Percentiles rank a stretch among this genome's conserved stretches.
These are phyloP conservation scores for Chymomyza costata DNA, from an alignment of 1,140 invertebrate genomes.

Conservation along the genomic window DNA sequence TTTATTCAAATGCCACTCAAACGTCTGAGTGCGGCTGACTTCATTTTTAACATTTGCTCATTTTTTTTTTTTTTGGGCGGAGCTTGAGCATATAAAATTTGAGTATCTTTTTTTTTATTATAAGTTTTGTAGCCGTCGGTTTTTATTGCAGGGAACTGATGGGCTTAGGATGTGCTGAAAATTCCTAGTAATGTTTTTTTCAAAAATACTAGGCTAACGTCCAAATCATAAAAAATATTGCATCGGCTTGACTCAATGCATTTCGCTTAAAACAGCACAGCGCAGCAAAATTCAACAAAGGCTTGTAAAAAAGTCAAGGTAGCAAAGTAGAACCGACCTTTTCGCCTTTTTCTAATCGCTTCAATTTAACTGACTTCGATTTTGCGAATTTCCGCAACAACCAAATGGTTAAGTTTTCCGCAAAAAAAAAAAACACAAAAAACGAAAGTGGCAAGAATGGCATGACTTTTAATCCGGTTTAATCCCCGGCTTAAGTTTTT, in stretches of 20 bases:
- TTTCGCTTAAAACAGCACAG: constrained; percentile 25
- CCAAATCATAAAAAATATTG: constrained; percentile 1
- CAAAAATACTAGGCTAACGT: no score
- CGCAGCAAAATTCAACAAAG: constrained; percentile 39
- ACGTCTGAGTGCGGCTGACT: constrained; percentile 41
- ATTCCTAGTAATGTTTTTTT: background rate
- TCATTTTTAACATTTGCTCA: constrained; percentile 64
- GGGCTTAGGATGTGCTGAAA: no score
- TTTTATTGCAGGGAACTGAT: no score
- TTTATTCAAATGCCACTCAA: no score
- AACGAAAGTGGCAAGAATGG: constrained; percentile 52
- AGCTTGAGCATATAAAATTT: no score
- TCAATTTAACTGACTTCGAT: constrained; percentile 61
- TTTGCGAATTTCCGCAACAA: constrained; percentile 62
- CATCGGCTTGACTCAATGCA: constrained; percentile 19
- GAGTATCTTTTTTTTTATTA: no score
- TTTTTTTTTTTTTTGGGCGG: constrained; percentile 57
- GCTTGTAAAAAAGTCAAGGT: constrained; percentile 65
- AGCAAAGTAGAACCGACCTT: constrained; percentile 36
- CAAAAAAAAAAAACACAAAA: constrained; percentile 39
- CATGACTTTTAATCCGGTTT: constrained; percentile 70
- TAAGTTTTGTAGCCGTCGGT: no score
- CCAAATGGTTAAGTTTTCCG: constrained; percentile 63
- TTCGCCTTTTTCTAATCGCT: constrained; percentile 54
- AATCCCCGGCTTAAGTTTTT: constrained; percentile 71